These are phyloP conservation scores for Siniperca scherzeri DNA, from an alignment of 2,797 vertebrate species.

Conservation along the genomic window DNA sequence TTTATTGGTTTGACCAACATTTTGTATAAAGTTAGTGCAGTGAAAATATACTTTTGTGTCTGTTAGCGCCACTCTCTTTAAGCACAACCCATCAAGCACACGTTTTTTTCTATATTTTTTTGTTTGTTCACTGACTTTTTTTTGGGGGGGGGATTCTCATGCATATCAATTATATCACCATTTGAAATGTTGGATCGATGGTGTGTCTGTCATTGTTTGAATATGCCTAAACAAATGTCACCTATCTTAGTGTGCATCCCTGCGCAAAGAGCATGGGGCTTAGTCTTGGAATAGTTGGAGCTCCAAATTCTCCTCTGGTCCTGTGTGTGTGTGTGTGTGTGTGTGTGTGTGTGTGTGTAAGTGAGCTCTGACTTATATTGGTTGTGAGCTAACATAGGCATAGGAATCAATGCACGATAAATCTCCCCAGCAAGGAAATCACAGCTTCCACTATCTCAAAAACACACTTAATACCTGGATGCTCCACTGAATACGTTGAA, in stretches of 20 bases:
- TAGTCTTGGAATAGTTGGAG: constrained; percentile 25
- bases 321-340: not conserved
- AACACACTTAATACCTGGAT: constrained; percentile 31
- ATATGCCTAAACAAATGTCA: constrained; percentile 74
- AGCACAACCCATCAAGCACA: not conserved
- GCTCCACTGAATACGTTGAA: constrained; percentile 28
- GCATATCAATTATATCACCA: constrained; percentile 44
- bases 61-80: not conserved
- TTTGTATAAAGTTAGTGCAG: not conserved
- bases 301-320: constrained; percentile 11
- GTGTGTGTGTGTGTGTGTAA: constrained; percentile 16
- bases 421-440: constrained; percentile 42
- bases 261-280: constrained; percentile 65
- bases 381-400: constrained; percentile 14
- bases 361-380: constrained; percentile 28
- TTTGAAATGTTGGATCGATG: constrained; percentile 53
- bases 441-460: constrained; percentile 25
- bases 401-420: constrained; percentile 49
- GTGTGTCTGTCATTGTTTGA: constrained; percentile 59
- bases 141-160: constrained; percentile 18
- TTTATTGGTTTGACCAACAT: constrained; percentile 5
- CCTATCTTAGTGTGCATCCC: constrained; percentile 36
- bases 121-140: not conserved
- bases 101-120: not conserved
- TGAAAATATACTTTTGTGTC: not conserved